Evolutionary conservation across 2,113 vertebrate species (phyloP).

Genomic region (Daboia siamensis): DNA sequence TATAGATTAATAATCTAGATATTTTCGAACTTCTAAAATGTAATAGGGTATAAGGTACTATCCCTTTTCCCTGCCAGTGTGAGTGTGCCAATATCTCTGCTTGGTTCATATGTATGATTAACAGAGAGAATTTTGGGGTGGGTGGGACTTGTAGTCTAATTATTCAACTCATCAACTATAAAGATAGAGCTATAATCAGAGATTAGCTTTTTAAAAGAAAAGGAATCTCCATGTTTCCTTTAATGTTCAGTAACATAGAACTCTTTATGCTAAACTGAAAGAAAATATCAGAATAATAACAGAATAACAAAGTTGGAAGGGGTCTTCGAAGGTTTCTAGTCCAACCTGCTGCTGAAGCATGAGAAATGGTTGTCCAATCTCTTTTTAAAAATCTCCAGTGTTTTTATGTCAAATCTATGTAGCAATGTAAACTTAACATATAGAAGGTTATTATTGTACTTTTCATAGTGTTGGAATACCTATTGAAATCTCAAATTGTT

Average conservation of each 20-base stretch:
- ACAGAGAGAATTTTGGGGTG: neutral
- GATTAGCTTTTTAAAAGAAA: fast-evolving
- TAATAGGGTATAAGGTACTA: neutral
- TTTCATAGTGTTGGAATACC: constrained; percentile 38
- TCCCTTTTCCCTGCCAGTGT: neutral
- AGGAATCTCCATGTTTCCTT: fast-evolving
- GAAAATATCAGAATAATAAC: neutral
- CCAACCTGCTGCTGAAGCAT: no score
- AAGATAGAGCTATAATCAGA: neutral
- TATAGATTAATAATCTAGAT: neutral
- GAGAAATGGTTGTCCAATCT: no score
- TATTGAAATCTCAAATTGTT: constrained; percentile 59
- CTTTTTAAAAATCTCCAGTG: no score
- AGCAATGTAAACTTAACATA: constrained; percentile 30
- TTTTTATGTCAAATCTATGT: neutral
- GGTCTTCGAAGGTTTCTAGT: no score
- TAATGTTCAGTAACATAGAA: neutral
- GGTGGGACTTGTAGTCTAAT: neutral
- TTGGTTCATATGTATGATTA: neutral
- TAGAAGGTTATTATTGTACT: constrained; percentile 49
- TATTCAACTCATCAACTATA: neutral
- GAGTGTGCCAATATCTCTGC: neutral
- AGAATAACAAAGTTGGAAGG: no score
- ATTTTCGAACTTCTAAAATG: neutral
- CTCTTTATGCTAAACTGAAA: neutral